These are phyloP conservation scores for Lampris incognitus DNA, from an alignment of 2,113 vertebrate species.

Conservation along the genomic window DNA sequence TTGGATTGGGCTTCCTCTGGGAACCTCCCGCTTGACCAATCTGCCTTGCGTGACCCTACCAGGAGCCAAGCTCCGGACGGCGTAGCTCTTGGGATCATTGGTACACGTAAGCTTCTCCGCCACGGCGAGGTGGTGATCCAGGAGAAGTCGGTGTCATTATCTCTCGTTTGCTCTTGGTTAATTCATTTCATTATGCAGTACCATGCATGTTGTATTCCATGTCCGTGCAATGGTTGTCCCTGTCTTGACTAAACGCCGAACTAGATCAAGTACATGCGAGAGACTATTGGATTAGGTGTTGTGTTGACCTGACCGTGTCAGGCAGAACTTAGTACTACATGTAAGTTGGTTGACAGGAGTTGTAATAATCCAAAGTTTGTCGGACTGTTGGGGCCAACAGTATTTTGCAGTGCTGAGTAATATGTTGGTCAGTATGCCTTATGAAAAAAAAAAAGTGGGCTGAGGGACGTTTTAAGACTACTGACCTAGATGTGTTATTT, in stretches of 20 bases:
- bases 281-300: not conserved
- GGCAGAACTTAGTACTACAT: constrained; percentile 12
- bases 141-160: too few relatives aligned
- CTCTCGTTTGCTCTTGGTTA: too few relatives aligned
- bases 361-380: constrained; percentile 18
- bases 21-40: too few relatives aligned
- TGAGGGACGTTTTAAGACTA: constrained; percentile 42
- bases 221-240: constrained; percentile 9
- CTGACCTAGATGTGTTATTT: constrained; percentile 20
- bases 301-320: constrained; percentile 39
- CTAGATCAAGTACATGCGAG: constrained; percentile 5
- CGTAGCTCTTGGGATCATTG: too few relatives aligned
- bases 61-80: too few relatives aligned
- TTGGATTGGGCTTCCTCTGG: too few relatives aligned
- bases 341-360: constrained; percentile 47
- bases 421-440: constrained; percentile 53
- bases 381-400: constrained; percentile 6
- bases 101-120: too few relatives aligned
- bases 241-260: not conserved
- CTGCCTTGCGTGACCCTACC: too few relatives aligned
- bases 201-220: too few relatives aligned
- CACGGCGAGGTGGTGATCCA: too few relatives aligned
- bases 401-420: constrained; percentile 45
- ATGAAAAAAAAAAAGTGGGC: constrained; percentile 23
- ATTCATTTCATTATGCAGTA: too few relatives aligned